Base-by-base conservation (phyloP, 2,113 vertebrate species). In the Charina bottae region DNA sequence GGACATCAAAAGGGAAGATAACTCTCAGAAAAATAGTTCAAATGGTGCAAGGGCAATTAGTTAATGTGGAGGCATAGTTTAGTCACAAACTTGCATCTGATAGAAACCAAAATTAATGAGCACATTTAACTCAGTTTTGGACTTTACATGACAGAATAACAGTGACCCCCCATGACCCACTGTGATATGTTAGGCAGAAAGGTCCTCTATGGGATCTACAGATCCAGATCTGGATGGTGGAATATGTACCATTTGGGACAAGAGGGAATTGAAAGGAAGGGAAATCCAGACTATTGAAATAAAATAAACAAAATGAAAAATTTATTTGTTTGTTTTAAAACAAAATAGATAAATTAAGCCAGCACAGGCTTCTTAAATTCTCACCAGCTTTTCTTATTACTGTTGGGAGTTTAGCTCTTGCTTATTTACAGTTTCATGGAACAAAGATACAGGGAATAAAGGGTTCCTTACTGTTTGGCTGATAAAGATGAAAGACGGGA, bases 391-490 rank as follows among this genome's bases (percentile, higher is more conserved):
- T 93, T 93, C 53, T 90, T 83, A 60, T 62, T 93, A 85, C 60
- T 95, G 26, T 37, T 94, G 83, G 83, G 85, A 92, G 72, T 19
- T 91, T 62, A 90, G 54, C 37, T 78, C 26, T 93, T 93, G 54
- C 42, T 95, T 94, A 90, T 95, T 95, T 95, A 92, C 53, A 37
- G 37, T 95, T 93, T 92, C 89, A 87, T 15, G 94, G 72, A 92
- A 90, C 46, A 58, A n/a, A 92, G 92, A 13, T 89, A 28, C 90
- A 87, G 19, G 13, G 64, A 95, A 94, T 90, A 94, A 96, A 54
- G 46, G 46, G 84, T 92, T 23, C 0, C 49, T 93, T 93, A 93
- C 93, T 83, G 68, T 94, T 94, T n/a, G 59, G 4, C 85, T 37
- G 9, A 83, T 54, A 92, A 72, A 96, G 90, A 91, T 95, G 88